A percentile compares a stretch with the other conserved stretches of the same genome.
phyloP scores from a whole-genome alignment of 2,888 invertebrate genomes.

The Schizotus pectinicornis region DNA sequence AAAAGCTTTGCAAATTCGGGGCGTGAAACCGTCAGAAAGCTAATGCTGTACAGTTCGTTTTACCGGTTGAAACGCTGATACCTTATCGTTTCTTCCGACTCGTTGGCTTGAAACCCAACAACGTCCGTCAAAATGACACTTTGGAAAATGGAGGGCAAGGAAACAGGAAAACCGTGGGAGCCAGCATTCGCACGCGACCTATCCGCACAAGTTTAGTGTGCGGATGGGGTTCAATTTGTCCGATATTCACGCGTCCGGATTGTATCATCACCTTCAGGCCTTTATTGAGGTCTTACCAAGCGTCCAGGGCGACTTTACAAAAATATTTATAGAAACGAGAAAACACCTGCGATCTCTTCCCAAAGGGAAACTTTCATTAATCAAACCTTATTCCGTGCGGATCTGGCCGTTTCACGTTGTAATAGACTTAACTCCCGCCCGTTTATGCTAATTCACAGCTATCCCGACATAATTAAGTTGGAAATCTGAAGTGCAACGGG shows the following conservation, averaged over 20 bases:
- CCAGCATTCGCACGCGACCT: constrained; percentile 19
- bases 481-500: constrained; percentile 20
- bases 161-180: constrained; percentile 22
- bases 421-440: background rate
- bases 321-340: too few relatives aligned
- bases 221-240: constrained; percentile 10
- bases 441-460: background rate
- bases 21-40: constrained; percentile 2
- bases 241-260: constrained; percentile 4
- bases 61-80: constrained; percentile 18
- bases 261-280: constrained; percentile 2
- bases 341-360: too few relatives aligned
- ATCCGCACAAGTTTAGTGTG: background rate
- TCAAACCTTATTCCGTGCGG: too few relatives aligned
- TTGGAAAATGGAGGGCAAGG: constrained; percentile 17
- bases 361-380: too few relatives aligned
- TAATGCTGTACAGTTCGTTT: constrained; percentile 11
- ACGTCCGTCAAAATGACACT: constrained; percentile 34
- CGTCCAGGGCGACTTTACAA: too few relatives aligned
- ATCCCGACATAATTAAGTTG: constrained; percentile 18
- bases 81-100: constrained; percentile 31
- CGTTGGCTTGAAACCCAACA: constrained; percentile 20
- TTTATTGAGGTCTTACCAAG: too few relatives aligned
- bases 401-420: background rate
- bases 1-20: background rate